phyloP scores from a whole-genome alignment of 2,888 invertebrate species.

The Caenorhabditis becei region DNA sequence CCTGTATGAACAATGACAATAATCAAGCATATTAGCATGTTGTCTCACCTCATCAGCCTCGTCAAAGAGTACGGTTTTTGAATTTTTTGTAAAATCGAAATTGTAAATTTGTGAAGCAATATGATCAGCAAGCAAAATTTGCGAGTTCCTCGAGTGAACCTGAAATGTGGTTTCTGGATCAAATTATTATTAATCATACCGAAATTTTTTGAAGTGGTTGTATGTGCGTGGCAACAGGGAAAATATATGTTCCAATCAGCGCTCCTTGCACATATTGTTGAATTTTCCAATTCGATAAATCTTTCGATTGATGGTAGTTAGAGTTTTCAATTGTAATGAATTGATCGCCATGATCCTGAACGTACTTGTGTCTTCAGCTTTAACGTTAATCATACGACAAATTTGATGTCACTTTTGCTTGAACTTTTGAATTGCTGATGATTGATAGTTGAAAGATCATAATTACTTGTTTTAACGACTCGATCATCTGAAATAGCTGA shows the following conservation, averaged over 20 bases:
- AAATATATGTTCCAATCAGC: slow-evolving; percentile 30
- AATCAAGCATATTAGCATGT: no score
- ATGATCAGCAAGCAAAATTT: slow-evolving; percentile 25
- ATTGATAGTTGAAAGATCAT: slow-evolving; percentile 26
- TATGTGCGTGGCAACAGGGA: slow-evolving; percentile 53
- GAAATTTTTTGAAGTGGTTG: slow-evolving; percentile 40
- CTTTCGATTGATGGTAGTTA: slow-evolving; percentile 17
- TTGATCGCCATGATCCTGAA: slow-evolving; percentile 44
- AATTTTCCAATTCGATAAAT: slow-evolving; percentile 59
- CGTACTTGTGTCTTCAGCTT: no score
- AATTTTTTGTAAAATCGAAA: slow-evolving; percentile 20
- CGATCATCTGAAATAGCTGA: neutral
- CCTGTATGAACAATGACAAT: slow-evolving; percentile 31
- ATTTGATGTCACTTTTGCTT: slow-evolving; percentile 35
- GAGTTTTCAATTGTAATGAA: slow-evolving; percentile 41
- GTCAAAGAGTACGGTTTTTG: slow-evolving; percentile 41
- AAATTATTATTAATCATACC: neutral
- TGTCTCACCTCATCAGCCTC: slow-evolving; percentile 46
- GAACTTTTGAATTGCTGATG: slow-evolving; percentile 34
- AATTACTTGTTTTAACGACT: neutral
- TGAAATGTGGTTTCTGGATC: slow-evolving; percentile 13
- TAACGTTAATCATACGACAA: slow-evolving; percentile 8
- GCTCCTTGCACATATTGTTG: slow-evolving; percentile 33
- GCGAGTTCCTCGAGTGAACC: slow-evolving; percentile 29
- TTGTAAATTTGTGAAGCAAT: slow-evolving; percentile 15